phyloP scores from a whole-genome alignment of 2,888 invertebrate genomes.

The Tetranychus truncatus region DNA sequence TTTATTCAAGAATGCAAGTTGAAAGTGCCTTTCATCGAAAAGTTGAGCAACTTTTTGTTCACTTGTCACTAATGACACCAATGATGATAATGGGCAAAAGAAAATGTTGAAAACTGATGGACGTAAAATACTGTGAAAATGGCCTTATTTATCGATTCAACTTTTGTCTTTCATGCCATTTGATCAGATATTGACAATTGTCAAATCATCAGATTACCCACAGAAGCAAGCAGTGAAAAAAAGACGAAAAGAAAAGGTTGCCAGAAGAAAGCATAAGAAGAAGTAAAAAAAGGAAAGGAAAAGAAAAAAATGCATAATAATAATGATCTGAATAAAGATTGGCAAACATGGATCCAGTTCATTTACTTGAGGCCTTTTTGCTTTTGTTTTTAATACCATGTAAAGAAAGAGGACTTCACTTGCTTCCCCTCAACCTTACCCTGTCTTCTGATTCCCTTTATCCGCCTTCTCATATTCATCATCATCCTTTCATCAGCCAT shows the following conservation, averaged over 20 bases:
- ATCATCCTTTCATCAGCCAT: not conserved
- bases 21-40: not conserved
- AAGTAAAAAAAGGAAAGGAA: not conserved
- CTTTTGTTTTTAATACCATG: not conserved
- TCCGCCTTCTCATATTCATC: constrained; percentile 3
- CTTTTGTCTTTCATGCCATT: not conserved
- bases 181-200: not conserved
- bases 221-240: not conserved
- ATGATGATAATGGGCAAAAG: too few species aligned
- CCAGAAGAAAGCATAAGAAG: not conserved
- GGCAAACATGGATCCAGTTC: not conserved
- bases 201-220: not conserved
- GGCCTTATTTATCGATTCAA: not conserved
- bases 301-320: not conserved
- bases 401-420: not conserved
- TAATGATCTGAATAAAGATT: not conserved
- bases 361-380: not conserved
- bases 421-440: too few species aligned
- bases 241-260: not conserved
- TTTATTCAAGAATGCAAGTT: not conserved
- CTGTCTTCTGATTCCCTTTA: not conserved
- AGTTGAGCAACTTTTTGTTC: not conserved
- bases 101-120: too few species aligned
- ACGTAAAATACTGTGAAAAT: too few species aligned
- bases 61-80: not conserved